phyloP scores from a whole-genome alignment of 1,140 invertebrate genomes.

The Amyelois transitella region DNA sequence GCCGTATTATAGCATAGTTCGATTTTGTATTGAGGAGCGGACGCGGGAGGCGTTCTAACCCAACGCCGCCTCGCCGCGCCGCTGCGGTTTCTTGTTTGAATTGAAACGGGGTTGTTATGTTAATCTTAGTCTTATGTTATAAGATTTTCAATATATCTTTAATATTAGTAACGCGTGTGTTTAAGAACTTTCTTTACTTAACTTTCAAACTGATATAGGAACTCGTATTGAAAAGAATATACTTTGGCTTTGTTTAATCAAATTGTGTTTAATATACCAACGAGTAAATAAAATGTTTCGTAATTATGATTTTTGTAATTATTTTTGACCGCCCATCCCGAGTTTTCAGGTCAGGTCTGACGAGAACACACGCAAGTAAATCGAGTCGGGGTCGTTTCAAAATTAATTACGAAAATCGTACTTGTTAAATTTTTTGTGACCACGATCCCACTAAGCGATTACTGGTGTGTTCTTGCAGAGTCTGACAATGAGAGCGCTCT shows the following conservation, averaged over 20 bases:
- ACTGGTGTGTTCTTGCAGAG: constrained; percentile 81
- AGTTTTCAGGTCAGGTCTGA: constrained; percentile 46
- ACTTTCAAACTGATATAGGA: constrained; percentile 49
- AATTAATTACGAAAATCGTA: constrained; percentile 71
- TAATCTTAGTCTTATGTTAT: constrained; percentile 58
- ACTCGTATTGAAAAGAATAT: constrained; percentile 48
- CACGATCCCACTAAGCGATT: constrained; percentile 41
- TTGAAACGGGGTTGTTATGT: constrained; percentile 59
- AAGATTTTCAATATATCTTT: constrained; percentile 55
- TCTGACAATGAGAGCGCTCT: constrained; percentile 81
- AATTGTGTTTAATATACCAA: constrained; percentile 71
- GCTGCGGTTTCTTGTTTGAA: constrained; percentile 35
- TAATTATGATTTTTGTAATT: constrained; percentile 72
- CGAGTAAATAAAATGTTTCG: constrained; percentile 69
- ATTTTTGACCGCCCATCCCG: constrained; percentile 61
- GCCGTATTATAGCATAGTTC: constrained; percentile 15
- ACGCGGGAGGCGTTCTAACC: not conserved
- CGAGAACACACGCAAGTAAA: constrained; percentile 56
- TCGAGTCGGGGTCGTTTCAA: constrained; percentile 48
- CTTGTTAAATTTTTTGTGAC: constrained; percentile 6
- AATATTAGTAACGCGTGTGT: constrained; percentile 52
- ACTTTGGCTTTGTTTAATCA: constrained; percentile 67
- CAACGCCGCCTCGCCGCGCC: no score
- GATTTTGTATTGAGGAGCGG: constrained; percentile 4
- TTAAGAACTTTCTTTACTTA: constrained; percentile 55